Evolutionary conservation across 2,113 vertebrate species (phyloP).

Genomic region (Elephantulus edwardii): DNA sequence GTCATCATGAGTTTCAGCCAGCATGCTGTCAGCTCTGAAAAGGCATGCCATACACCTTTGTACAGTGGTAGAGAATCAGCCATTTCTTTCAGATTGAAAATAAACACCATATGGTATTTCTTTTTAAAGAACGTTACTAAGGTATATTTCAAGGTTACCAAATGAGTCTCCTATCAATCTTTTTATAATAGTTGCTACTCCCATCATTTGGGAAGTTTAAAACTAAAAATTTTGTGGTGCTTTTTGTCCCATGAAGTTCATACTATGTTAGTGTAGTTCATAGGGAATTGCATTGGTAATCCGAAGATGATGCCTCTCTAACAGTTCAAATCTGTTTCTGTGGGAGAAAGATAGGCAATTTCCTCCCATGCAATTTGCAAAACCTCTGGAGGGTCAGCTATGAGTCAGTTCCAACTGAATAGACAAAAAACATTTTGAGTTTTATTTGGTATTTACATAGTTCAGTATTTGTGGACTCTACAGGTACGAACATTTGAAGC

Average conservation of each 20-base stretch:
- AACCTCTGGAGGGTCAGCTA: no score
- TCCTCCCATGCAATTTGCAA: no score
- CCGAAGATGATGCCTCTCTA: no score
- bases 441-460: background rate
- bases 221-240: background rate
- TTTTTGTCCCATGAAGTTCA: no score
- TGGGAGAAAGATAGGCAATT: no score
- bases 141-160: conserved; percentile 54
- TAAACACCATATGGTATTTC: conserved; percentile 49
- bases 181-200: conserved; percentile 48
- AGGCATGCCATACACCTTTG: conserved; percentile 46
- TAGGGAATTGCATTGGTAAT: no score
- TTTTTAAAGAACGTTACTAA: conserved; percentile 59
- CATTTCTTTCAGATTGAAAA: conserved; percentile 37
- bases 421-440: no score
- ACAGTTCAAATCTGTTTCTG: no score
- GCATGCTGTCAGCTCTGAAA: conserved; percentile 57
- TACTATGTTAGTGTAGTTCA: no score
- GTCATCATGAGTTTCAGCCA: conserved; percentile 39
- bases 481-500: background rate
- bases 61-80: conserved; percentile 3
- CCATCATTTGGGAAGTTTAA: conserved; percentile 19
- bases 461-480: background rate
- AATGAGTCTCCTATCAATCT: background rate
- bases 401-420: no score